phyloP scores from a whole-genome alignment of 2,113 vertebrate genomes.

The Anguilla rostrata region DNA sequence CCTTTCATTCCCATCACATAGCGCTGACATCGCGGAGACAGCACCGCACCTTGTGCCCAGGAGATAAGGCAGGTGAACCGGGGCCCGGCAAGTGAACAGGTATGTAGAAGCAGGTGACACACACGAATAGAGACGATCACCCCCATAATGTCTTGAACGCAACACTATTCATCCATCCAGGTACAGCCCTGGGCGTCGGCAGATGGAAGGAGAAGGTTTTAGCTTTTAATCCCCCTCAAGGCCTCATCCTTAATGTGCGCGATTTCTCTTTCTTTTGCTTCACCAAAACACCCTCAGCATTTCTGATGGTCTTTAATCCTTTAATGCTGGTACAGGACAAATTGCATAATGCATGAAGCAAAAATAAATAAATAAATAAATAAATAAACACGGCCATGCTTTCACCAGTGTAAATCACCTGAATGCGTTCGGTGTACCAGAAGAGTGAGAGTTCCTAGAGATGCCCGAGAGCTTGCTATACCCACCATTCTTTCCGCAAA shows the following conservation, averaged over 20 bases:
- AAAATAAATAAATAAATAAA: background rate
- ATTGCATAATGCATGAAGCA: background rate
- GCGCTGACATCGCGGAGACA: background rate
- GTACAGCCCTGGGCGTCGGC: background rate
- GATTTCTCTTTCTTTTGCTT: background rate
- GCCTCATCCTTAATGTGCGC: background rate
- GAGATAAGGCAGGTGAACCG: background rate
- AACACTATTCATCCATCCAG: background rate
- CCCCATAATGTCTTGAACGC: background rate
- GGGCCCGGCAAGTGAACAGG: background rate
- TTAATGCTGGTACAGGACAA: background rate
- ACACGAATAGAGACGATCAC: background rate
- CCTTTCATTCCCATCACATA: background rate
- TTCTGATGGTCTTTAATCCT: background rate
- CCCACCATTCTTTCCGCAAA: background rate
- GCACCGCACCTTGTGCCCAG: background rate
- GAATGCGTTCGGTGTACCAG: background rate
- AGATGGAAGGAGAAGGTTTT: background rate
- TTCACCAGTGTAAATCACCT: background rate
- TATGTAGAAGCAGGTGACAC: background rate
- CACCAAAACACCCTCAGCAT: background rate
- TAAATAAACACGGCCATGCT: background rate
- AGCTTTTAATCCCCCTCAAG: background rate
- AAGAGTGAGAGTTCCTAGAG: background rate
- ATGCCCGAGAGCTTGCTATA: background rate